Evolutionary conservation across 2,888 invertebrate species (phyloP).

Genomic region (Rotaria magnacalcarata): DNA sequence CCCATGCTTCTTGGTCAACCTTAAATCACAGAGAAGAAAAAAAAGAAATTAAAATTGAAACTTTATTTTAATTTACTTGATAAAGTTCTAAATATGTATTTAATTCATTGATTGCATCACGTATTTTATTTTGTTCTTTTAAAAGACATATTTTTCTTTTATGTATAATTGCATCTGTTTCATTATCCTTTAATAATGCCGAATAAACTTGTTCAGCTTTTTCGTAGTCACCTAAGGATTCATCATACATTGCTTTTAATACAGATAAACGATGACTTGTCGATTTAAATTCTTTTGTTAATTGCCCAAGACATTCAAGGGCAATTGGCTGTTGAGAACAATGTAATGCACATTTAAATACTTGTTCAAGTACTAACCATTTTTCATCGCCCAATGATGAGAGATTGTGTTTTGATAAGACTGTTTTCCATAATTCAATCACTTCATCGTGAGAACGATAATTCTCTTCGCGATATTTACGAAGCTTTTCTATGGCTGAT

Average conservation of each 20-base stretch:
- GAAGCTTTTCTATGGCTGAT: background rate
- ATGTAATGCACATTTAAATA: constrained; percentile 84
- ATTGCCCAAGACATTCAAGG: constrained; percentile 70
- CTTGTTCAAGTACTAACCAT: constrained; percentile 86
- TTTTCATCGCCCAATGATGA: constrained; percentile 34
- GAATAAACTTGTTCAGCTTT: constrained; percentile 79
- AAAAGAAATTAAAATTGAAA: background rate
- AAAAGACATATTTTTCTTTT: constrained; percentile 86
- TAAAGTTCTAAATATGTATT: constrained; percentile 90
- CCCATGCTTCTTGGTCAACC: constrained; percentile 89
- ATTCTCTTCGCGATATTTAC: background rate
- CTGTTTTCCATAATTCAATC: background rate
- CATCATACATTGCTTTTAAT: constrained; percentile 44
- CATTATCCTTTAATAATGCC: constrained; percentile 78
- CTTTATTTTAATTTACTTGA: constrained; percentile 52
- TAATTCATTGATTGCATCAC: constrained; percentile 84
- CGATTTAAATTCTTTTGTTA: constrained; percentile 80
- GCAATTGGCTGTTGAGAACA: constrained; percentile 74
- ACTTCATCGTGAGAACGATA: background rate
- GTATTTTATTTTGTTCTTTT: constrained; percentile 75
- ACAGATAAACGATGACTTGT: constrained; percentile 66
- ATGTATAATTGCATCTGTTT: constrained; percentile 82
- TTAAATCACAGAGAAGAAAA: background rate
- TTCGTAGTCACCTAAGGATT: constrained; percentile 66
- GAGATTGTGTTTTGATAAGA: background rate